Percentiles rank a stretch among this genome's conserved stretches.
These are phyloP conservation scores for Aphis craccivora DNA, from an alignment of 1,140 invertebrate species.

Conservation along the genomic window DNA sequence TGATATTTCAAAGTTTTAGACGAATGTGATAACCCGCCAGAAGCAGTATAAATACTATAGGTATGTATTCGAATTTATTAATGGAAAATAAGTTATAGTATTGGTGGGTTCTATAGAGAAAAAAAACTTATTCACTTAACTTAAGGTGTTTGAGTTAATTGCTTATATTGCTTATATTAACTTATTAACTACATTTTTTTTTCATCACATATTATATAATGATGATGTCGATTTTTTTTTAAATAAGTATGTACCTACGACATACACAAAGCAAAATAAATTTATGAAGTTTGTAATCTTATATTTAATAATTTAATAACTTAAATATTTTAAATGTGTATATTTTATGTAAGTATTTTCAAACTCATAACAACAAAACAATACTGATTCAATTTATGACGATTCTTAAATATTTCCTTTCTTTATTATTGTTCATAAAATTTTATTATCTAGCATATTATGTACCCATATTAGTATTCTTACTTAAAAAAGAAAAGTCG, in stretches of 20 bases:
- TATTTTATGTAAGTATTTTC: background rate
- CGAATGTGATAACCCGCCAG: constrained; percentile 14
- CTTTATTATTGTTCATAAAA: too few relatives aligned
- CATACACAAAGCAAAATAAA: background rate
- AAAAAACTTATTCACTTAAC: background rate
- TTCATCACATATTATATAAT: background rate
- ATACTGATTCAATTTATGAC: background rate
- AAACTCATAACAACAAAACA: background rate
- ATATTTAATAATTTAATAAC: background rate
- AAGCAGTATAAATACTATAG: background rate
- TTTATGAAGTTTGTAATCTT: background rate
- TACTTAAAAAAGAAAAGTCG: background rate
- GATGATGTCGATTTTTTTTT: background rate
- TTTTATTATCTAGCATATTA: background rate
- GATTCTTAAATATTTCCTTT: too few relatives aligned
- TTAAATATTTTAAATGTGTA: background rate
- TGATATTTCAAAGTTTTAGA: background rate
- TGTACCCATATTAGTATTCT: background rate
- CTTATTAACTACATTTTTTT: background rate
- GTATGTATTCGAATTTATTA: background rate
- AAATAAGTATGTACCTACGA: background rate
- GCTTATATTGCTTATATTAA: background rate
- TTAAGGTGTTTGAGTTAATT: background rate
- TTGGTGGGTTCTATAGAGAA: background rate
- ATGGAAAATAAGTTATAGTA: background rate